These are phyloP conservation scores for Diplodus puntazzo DNA, from an alignment of 2,797 vertebrate genomes.

Conservation along the genomic window DNA sequence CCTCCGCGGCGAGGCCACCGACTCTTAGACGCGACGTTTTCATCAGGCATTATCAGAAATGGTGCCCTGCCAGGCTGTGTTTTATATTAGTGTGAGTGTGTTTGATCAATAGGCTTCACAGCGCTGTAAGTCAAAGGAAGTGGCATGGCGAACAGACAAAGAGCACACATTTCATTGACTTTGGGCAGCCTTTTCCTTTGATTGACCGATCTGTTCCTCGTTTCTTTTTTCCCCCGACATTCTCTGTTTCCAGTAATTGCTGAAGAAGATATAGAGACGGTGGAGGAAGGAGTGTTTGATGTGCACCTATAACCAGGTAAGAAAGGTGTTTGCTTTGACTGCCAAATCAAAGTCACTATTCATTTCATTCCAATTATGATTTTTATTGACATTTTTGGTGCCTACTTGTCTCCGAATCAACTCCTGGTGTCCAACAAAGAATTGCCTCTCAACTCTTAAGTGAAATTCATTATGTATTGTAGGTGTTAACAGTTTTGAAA, in stretches of 20 bases:
- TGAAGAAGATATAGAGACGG: constrained; percentile 83
- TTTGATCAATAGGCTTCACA: constrained; percentile 20
- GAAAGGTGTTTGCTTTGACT: constrained; percentile 1
- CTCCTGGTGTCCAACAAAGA: background rate
- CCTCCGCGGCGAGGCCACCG: constrained; percentile 28
- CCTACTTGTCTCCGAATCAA: background rate
- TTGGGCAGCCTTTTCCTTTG: constrained; percentile 23
- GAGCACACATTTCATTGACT: constrained; percentile 21
- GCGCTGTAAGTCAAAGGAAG: constrained; percentile 11
- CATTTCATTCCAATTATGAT: background rate
- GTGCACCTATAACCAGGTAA: constrained; percentile 87
- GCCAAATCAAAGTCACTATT: background rate
- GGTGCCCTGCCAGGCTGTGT: constrained; percentile 21
- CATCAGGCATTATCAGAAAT: constrained; percentile 30
- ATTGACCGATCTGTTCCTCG: constrained; percentile 14
- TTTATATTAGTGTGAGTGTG: constrained; percentile 3
- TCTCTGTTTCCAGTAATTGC: constrained; percentile 77
- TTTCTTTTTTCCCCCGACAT: background rate
- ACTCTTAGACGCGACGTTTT: constrained; percentile 43
- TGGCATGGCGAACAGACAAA: constrained; percentile 15
- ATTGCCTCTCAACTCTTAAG: background rate
- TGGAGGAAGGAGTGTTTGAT: constrained; percentile 86
- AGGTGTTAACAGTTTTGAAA: background rate
- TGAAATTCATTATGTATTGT: background rate
- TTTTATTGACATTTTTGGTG: background rate